Evolutionary conservation across 2,113 vertebrate species (phyloP).

Genomic region (Willisornis vidua): DNA sequence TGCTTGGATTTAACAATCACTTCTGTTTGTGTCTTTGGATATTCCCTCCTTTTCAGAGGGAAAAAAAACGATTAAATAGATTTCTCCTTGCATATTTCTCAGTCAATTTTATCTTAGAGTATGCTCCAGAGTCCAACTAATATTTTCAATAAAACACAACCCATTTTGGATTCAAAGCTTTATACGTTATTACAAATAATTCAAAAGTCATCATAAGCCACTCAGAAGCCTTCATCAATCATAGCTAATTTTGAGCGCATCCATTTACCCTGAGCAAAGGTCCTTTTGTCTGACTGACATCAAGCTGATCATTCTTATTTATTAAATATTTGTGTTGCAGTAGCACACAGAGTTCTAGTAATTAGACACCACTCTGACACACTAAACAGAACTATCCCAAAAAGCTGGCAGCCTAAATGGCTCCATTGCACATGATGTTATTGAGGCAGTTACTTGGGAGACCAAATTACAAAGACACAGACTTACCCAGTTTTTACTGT

Average conservation of each 20-base stretch:
- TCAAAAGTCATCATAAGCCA: background rate
- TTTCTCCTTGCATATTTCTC: background rate
- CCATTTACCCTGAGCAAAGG: background rate
- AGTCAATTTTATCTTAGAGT: background rate
- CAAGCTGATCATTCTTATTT: background rate
- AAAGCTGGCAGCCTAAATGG: background rate
- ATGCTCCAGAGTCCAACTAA: background rate
- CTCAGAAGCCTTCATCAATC: background rate
- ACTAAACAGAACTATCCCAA: background rate
- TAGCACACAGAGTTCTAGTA: background rate
- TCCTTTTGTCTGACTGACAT: background rate
- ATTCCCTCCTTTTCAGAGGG: background rate
- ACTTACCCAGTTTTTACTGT: constrained; percentile 91
- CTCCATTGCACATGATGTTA: background rate
- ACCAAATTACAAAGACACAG: background rate
- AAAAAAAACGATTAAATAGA: background rate
- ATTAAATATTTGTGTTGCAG: background rate
- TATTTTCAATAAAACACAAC: background rate
- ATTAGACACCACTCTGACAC: background rate
- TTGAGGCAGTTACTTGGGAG: background rate
- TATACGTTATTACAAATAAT: fast-evolving
- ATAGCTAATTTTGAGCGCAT: background rate
- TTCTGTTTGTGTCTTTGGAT: background rate
- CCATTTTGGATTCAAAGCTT: background rate
- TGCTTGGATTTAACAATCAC: background rate